phyloP scores from a whole-genome alignment of 2,797 vertebrate species.

The Eulemur albifrons region DNA sequence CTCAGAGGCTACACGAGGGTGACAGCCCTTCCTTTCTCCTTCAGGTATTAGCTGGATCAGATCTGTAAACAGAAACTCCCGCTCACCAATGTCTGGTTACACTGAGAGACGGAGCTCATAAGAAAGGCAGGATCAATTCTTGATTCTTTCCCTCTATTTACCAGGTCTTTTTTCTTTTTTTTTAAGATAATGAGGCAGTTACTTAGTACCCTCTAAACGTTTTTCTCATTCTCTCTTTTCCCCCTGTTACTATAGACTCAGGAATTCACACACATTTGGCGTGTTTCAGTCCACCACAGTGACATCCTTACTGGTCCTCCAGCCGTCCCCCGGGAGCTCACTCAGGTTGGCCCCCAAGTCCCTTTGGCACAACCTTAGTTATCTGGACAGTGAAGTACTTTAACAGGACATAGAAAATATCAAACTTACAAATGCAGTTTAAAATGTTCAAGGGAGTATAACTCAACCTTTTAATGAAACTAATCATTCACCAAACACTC shows the following conservation, averaged over 20 bases:
- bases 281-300: rapidly evolving
- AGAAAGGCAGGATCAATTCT: background rate
- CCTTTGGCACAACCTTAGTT: background rate
- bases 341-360: background rate
- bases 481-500: background rate
- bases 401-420: background rate
- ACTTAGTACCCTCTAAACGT: background rate
- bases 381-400: background rate
- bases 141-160: background rate
- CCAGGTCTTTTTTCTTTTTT: too few relatives aligned
- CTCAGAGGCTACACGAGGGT: rapidly evolving
- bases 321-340: background rate
- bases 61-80: background rate
- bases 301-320: background rate
- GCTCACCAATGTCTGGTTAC: rapidly evolving
- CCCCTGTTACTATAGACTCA: background rate
- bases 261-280: rapidly evolving
- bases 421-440: background rate
- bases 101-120: rapidly evolving
- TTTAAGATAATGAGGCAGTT: background rate
- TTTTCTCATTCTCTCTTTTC: background rate
- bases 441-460: background rate
- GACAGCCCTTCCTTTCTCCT: background rate
- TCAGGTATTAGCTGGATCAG: background rate
- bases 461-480: background rate